phyloP scores from a whole-genome alignment of 2,797 vertebrate species.

The Pitangus sulphuratus region DNA sequence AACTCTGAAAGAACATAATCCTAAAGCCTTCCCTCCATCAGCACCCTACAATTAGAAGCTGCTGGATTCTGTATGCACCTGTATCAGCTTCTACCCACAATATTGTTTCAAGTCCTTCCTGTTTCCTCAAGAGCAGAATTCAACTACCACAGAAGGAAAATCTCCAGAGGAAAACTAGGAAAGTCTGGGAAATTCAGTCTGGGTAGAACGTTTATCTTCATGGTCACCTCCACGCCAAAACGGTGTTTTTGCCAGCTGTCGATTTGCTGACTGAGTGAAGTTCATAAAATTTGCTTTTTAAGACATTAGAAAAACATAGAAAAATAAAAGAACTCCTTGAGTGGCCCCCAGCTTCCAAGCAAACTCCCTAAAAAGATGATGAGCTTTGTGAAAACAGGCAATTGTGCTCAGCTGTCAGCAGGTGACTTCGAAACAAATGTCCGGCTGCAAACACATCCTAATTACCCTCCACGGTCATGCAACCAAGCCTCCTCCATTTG shows the following conservation, averaged over 20 bases:
- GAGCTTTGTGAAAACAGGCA: background rate
- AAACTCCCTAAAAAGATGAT: background rate
- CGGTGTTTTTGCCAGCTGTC: background rate
- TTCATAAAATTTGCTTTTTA: background rate
- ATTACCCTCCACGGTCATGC: rapidly evolving
- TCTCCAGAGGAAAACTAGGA: background rate
- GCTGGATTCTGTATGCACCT: rapidly evolving
- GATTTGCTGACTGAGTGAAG: rapidly evolving
- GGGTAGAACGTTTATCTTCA: background rate
- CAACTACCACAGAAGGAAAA: background rate
- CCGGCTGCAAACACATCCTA: background rate
- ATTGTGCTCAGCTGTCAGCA: background rate
- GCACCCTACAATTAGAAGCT: background rate
- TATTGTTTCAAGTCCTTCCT: background rate
- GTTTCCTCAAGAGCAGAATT: background rate
- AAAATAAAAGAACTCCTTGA: background rate
- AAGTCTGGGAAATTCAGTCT: background rate
- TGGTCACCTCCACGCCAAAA: background rate
- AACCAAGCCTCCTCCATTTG: background rate
- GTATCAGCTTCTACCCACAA: background rate
- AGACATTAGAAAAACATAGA: background rate
- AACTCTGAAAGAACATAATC: background rate
- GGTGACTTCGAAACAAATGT: background rate
- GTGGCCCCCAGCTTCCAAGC: background rate
- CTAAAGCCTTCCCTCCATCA: background rate